Base-by-base conservation (phyloP, 2,113 vertebrate genomes). In the Chaetodon auriga region DNA sequence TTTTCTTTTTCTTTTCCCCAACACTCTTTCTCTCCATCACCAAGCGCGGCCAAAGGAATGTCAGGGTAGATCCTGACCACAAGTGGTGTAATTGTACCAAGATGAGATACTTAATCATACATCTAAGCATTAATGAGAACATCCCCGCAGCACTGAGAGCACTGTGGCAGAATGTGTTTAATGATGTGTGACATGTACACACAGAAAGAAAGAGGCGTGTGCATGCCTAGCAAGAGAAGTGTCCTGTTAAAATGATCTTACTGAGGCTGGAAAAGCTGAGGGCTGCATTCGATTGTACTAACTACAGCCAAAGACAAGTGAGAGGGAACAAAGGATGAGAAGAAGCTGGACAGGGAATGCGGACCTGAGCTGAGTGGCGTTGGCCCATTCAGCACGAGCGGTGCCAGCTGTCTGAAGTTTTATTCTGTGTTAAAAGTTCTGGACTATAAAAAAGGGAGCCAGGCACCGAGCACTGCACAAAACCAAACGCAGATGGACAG, bases 91-190 rank as follows among this genome's bases (percentile, higher is more conserved):
- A 83, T 80, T 83, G 81, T 57, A 25, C 38, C 63, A 60, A 72
- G 85, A 86, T 41, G 35, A 81, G 68, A 75, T 68, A 66, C 87
- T 92, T 84, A 84, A 87, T 89, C 87, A 87, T 38, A 77, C 43
- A 87, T 75, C 77, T 72, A 48, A 60, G 80, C 38, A 38, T 73
- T 78, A 86, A 80, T 81, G 77, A 74, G 73, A 68, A 73, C 75
- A 78, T 80, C 62, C 72, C 61, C 0, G 7, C 54, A 68, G 78
- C 68, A 21, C 75, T 12, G 69, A 66, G 66, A 70, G 78, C 74
- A 71, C 41, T 13, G 2, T 66, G 73, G 64, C 55, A 83, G 62
- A 87, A 51, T 46, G 64, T 38, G 76, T 64, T 75, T 80, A 89
- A 90, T 76, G 75, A 82, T 75, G 75, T 84, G 86, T 76, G 82